Conservation (phyloP, 2,888 invertebrate species). For the Epsilonema sp. region DNA sequence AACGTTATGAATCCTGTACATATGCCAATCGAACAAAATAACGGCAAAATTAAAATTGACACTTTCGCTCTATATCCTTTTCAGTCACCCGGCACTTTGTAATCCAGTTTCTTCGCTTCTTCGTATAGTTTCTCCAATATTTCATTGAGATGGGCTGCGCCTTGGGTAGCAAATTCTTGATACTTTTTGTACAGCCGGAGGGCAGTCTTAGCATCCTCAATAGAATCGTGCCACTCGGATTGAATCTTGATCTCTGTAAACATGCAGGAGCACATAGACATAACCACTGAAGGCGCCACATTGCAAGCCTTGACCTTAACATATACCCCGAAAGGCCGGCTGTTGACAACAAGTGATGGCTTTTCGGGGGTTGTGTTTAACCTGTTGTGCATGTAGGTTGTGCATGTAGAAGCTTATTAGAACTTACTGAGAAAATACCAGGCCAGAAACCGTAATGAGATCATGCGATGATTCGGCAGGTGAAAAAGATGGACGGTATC, state of each 20-base stretch:
- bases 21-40: constrained; percentile 2
- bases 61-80: background rate
- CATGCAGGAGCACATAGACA: constrained; percentile 10
- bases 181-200: constrained; percentile 57
- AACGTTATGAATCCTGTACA: constrained; percentile 2
- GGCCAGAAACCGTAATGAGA: constrained; percentile 61
- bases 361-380: too few relatives aligned
- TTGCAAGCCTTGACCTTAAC: too few relatives aligned
- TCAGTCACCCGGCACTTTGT: background rate
- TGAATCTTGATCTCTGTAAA: constrained; percentile 58
- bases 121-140: constrained; percentile 3
- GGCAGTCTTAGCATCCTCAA: constrained; percentile 65
- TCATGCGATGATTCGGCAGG: constrained; percentile 63
- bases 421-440: constrained; percentile 61
- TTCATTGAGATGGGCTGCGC: constrained; percentile 27
- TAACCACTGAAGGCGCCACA: background rate
- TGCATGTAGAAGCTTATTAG: background rate
- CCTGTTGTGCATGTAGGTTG: too few relatives aligned
- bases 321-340: too few relatives aligned
- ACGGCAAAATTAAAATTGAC: constrained; percentile 5
- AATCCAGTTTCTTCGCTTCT: background rate
- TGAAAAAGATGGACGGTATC: constrained; percentile 68
- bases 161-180: constrained; percentile 45
- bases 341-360: too few relatives aligned
- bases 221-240: constrained; percentile 64